Conservation (phyloP, 2,888 invertebrate species). For the Amblyjoppa fuscipennis region DNA sequence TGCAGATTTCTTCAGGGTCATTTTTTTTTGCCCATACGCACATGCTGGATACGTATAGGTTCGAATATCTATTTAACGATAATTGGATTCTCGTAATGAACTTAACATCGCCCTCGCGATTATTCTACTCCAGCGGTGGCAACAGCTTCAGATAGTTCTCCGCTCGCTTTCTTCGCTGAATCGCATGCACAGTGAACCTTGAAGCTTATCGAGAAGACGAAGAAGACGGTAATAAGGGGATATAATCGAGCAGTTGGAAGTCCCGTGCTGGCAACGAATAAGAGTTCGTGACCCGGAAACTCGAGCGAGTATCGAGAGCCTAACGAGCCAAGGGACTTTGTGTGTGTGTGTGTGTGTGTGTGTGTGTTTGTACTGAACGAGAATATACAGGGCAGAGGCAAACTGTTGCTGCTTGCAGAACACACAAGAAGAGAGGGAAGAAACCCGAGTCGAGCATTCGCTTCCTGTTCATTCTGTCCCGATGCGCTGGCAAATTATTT, state of each 20-base stretch:
- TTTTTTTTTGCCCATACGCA: too few relatives aligned
- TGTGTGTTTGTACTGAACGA: neutral
- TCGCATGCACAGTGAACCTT: constrained; percentile 1
- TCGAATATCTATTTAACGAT: neutral
- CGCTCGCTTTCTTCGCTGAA: constrained; percentile 19
- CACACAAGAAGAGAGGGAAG: constrained; percentile 32
- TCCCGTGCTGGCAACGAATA: constrained; percentile 50
- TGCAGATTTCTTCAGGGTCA: too few relatives aligned
- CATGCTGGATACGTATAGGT: too few relatives aligned
- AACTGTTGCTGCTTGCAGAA: constrained; percentile 40
- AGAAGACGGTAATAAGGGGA: constrained; percentile 16
- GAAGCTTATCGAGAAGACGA: constrained; percentile 16
- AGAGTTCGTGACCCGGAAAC: constrained; percentile 60
- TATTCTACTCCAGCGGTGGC: neutral
- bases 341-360: neutral
- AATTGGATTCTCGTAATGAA: neutral
- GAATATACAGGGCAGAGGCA: constrained; percentile 25
- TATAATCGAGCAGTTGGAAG: constrained; percentile 21
- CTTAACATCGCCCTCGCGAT: neutral
- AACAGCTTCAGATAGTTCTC: neutral
- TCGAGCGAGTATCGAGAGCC: constrained; percentile 49
- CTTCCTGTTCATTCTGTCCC: constrained; percentile 44
- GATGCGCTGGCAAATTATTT: constrained; percentile 32
- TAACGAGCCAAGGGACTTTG: constrained; percentile 51
- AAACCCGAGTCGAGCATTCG: constrained; percentile 29